phyloP scores from a whole-genome alignment of 1,140 invertebrate genomes.

The Pogonus chalceus region DNA sequence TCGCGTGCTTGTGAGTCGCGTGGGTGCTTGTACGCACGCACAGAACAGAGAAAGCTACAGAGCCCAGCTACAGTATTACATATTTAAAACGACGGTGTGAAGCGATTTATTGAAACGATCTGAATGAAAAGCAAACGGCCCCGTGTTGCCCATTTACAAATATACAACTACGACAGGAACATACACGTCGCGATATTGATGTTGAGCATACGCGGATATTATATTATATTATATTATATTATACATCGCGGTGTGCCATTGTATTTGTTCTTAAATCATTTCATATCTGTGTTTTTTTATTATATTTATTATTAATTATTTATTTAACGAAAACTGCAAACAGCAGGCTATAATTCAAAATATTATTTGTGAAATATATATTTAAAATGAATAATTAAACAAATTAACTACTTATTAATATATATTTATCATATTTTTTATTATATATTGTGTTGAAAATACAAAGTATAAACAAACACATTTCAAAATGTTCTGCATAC shows the following conservation, averaged over 20 bases:
- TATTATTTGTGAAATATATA: too few relatives aligned
- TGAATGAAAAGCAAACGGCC: constrained; percentile 20
- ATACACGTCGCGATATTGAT: constrained; percentile 7
- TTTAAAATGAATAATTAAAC: too few relatives aligned
- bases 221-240: neutral
- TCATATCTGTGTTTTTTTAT: neutral
- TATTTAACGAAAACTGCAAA: neutral
- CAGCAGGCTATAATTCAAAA: too few relatives aligned
- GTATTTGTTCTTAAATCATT: neutral
- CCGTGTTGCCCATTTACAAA: constrained; percentile 14
- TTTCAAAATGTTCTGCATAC: too few relatives aligned
- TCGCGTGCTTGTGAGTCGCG: neutral
- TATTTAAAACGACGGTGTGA: constrained; percentile 14
- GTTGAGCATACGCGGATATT: neutral
- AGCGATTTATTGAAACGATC: constrained; percentile 20
- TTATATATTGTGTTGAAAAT: too few relatives aligned
- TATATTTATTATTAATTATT: neutral
- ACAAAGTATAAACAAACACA: too few relatives aligned
- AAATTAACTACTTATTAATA: too few relatives aligned
- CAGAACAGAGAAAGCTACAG: constrained; percentile 10
- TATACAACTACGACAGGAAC: constrained; percentile 13
- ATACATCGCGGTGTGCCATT: neutral
- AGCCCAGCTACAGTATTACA: constrained; percentile 12
- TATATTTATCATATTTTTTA: too few relatives aligned
- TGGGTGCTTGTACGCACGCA: constrained; percentile 6